A percentile compares a stretch with the other conserved stretches of the same genome.
These are phyloP conservation scores for Melanerpes formicivorus DNA, from an alignment of 2,113 vertebrate species.

Conservation along the genomic window DNA sequence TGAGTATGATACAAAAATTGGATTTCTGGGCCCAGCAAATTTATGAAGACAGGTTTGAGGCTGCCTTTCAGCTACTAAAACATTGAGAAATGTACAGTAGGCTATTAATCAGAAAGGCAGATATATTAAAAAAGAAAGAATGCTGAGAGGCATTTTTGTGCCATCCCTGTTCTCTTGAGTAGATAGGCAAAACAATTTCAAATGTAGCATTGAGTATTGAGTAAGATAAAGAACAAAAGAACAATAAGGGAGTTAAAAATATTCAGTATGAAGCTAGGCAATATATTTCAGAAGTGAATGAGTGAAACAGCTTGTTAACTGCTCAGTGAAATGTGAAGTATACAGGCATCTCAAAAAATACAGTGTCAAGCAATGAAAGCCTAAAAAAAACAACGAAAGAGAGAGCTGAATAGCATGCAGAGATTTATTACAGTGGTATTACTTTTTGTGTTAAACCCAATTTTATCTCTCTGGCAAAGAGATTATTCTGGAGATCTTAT, in stretches of 20 bases:
- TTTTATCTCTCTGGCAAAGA: neutral
- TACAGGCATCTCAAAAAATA: neutral
- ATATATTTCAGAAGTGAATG: neutral
- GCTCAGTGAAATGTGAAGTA: constrained; percentile 14
- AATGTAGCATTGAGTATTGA: neutral
- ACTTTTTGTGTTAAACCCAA: constrained; percentile 4
- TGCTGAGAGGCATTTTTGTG: neutral
- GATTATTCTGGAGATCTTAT: constrained; percentile 9
- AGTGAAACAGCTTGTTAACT: constrained; percentile 19
- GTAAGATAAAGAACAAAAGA: neutral
- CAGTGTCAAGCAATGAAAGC: constrained; percentile 1
- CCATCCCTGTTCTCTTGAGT: neutral
- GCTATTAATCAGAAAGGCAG: neutral
- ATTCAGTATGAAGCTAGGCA: neutral
- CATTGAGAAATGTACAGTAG: neutral
- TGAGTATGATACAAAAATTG: neutral
- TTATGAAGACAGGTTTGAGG: neutral
- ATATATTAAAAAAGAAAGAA: neutral
- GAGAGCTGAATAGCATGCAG: neutral
- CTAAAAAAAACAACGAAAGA: neutral
- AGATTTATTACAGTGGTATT: constrained; percentile 17
- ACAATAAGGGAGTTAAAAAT: constrained; percentile 3
- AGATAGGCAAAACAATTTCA: neutral
- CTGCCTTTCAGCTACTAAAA: neutral
- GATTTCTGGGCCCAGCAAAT: neutral